A percentile compares a stretch with the other conserved stretches of the same genome.
These are phyloP conservation scores for Stegophylla sp. DNA, from an alignment of 2,888 invertebrate genomes.

Conservation along the genomic window DNA sequence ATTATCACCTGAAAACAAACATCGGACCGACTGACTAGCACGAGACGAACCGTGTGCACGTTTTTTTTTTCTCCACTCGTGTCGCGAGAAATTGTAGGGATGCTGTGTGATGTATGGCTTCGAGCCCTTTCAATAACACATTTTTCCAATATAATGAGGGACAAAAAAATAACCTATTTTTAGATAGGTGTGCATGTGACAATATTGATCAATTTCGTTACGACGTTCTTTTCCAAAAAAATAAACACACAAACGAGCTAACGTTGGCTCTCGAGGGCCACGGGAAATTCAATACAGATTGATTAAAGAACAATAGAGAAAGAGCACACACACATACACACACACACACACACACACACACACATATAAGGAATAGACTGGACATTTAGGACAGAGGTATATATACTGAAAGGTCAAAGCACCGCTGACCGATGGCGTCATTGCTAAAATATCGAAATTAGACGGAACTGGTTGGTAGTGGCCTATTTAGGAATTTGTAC, in stretches of 20 bases:
- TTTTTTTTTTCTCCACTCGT: no score
- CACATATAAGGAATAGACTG: no score
- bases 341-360: no score
- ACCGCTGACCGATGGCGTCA: no score
- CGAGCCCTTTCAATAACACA: background rate
- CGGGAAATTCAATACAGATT: slow-evolving; percentile 4
- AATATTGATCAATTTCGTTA: background rate
- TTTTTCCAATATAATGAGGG: slow-evolving; percentile 3
- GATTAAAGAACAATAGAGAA: background rate
- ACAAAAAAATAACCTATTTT: background rate
- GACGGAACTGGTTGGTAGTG: no score
- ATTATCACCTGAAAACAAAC: background rate
- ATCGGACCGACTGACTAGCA: no score
- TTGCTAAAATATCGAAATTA: no score
- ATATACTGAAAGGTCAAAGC: no score
- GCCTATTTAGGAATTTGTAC: no score
- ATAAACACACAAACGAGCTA: background rate
- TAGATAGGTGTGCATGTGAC: background rate
- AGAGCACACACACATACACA: background rate
- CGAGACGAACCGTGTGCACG: no score
- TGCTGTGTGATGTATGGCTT: slow-evolving; percentile 35
- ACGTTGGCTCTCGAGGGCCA: background rate
- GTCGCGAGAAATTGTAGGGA: background rate
- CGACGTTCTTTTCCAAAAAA: background rate
- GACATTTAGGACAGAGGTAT: no score